phyloP scores from a whole-genome alignment of 2,888 invertebrate species.

The Magallana nippona region DNA sequence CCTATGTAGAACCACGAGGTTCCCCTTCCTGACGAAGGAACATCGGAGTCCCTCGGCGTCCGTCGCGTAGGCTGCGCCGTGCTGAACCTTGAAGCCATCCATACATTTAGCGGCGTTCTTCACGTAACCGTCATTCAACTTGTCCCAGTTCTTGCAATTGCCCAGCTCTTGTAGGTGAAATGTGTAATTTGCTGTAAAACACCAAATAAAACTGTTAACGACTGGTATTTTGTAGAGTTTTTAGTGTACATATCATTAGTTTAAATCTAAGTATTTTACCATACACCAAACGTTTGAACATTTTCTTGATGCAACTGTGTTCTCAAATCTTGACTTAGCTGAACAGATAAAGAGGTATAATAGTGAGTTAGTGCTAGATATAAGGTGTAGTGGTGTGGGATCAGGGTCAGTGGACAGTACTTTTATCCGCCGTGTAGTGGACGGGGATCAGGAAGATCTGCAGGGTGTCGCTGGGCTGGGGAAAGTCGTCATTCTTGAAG shows the following conservation, averaged over 20 bases:
- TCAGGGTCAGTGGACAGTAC: too few species aligned
- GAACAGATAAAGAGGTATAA: too few species aligned
- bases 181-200: slow-evolving; percentile 26
- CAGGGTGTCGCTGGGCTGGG: slow-evolving; percentile 7
- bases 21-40: slow-evolving; percentile 22
- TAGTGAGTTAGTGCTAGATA: too few species aligned
- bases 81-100: slow-evolving; percentile 37
- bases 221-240: too few species aligned
- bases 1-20: slow-evolving; percentile 26
- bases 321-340: too few species aligned
- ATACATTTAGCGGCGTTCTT: slow-evolving; percentile 25
- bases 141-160: background rate
- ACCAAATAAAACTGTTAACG: too few species aligned
- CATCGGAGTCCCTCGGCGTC: slow-evolving; percentile 25
- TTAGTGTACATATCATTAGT: too few species aligned
- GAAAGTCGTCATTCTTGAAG: slow-evolving; percentile 32
- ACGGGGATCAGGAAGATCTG: slow-evolving; percentile 36
- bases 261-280: too few species aligned
- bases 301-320: too few species aligned
- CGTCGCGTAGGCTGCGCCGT: slow-evolving; percentile 4
- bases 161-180: slow-evolving; percentile 32
- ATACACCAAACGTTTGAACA: too few species aligned
- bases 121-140: slow-evolving; percentile 9
- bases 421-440: background rate
- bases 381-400: too few species aligned